These are phyloP conservation scores for Cantharis flavilabris DNA, from an alignment of 2,888 invertebrate species.

Conservation along the genomic window DNA sequence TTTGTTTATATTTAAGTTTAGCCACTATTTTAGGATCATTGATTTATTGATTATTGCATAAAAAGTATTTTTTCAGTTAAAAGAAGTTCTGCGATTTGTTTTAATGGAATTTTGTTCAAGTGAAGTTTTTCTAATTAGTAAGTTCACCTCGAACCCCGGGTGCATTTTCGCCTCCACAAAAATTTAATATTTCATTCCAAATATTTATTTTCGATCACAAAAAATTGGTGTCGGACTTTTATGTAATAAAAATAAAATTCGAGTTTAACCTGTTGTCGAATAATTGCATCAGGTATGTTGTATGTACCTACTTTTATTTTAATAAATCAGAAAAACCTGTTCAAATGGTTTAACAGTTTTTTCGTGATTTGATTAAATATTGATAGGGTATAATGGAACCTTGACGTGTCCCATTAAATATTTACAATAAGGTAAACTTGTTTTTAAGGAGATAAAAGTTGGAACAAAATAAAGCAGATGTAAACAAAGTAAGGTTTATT, in stretches of 20 bases:
- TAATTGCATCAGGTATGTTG: too few species aligned
- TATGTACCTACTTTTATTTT: too few species aligned
- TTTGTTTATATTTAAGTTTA: not conserved
- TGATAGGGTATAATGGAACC: not conserved
- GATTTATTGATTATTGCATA: not conserved
- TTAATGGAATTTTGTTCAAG: too few species aligned
- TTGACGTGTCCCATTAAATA: conserved; percentile 6
- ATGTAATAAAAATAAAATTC: too few species aligned
- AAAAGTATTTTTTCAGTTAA: not conserved
- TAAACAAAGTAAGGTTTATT: not conserved
- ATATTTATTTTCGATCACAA: not conserved
- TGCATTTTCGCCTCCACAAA: too few species aligned
- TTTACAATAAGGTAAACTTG: not conserved
- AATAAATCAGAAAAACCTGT: too few species aligned
- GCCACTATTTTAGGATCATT: not conserved
- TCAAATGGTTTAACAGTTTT: too few species aligned
- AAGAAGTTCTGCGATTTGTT: too few species aligned
- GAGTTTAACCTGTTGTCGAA: too few species aligned
- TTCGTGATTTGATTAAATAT: not conserved
- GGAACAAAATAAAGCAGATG: not conserved
- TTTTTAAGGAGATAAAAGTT: not conserved
- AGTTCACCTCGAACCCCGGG: too few species aligned
- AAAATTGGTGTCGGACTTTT: too few species aligned
- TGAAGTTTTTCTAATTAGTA: too few species aligned
- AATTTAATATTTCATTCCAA: not conserved